Conservation (phyloP, 2,113 vertebrate species). For the Theropithecus gelada region DNA sequence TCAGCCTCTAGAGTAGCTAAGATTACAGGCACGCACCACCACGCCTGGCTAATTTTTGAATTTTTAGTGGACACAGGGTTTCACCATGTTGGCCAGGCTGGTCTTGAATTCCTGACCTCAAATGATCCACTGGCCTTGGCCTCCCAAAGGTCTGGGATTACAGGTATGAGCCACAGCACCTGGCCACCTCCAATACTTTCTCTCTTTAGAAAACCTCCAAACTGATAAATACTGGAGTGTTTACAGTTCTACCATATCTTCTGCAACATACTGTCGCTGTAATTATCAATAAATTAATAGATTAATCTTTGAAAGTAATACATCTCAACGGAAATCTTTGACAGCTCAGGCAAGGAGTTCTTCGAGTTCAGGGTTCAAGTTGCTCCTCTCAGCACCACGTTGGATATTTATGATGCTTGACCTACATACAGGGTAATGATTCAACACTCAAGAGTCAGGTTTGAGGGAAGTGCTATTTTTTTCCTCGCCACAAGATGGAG, state of each 20-base stretch:
- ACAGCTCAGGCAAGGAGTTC: not conserved
- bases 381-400: not conserved
- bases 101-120: not conserved
- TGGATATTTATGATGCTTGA: not conserved
- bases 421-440: not conserved
- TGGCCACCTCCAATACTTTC: not conserved
- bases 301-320: slow-evolving; percentile 28
- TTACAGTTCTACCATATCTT: not conserved
- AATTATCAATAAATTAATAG: not conserved
- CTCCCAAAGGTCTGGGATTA: not conserved
- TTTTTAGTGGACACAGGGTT: not conserved
- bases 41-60: not conserved
- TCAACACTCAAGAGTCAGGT: not conserved
- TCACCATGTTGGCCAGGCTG: not conserved
- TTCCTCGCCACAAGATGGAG: slow-evolving; percentile 74
- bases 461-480: not conserved
- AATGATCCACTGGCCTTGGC: not conserved
- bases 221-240: not conserved
- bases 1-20: not conserved
- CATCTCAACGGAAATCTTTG: not conserved
- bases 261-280: not conserved
- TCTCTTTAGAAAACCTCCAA: not conserved
- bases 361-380: not conserved
- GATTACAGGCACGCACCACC: not conserved
- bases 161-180: not conserved